phyloP scores from a whole-genome alignment of 2,797 vertebrate species.

The Helicolenus hilgendorfi region DNA sequence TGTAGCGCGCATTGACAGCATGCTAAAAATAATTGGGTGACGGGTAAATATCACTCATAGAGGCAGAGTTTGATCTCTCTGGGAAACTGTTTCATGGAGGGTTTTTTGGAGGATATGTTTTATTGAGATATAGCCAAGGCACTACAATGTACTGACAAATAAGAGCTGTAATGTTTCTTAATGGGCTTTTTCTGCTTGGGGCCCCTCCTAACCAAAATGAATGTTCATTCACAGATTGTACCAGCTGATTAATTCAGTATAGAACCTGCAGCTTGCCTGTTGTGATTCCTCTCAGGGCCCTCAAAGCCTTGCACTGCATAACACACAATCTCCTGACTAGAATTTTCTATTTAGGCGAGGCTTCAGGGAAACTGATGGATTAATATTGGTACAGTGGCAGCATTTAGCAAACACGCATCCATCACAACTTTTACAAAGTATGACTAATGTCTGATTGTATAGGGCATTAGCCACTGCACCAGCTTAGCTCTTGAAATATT shows the following conservation, averaged over 20 bases:
- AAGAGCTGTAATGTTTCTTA: conserved; percentile 62
- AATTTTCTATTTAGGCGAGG: conserved; percentile 63
- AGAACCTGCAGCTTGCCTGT: conserved; percentile 57
- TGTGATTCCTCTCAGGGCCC: conserved; percentile 76
- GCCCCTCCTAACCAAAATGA: conserved; percentile 42
- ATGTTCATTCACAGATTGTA: conserved; percentile 73
- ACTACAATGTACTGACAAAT: conserved; percentile 56
- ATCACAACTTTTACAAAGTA: conserved; percentile 65
- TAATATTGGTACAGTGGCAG: conserved; percentile 69
- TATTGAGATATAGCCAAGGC: conserved; percentile 51
- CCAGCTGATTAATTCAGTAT: conserved; percentile 74
- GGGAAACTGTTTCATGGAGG: conserved; percentile 59
- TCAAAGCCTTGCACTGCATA: conserved; percentile 63
- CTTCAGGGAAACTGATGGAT: conserved; percentile 75
- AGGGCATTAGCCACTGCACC: conserved; percentile 39
- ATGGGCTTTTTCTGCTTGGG: conserved; percentile 55
- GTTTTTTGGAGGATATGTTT: conserved; percentile 59
- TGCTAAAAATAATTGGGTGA: conserved; percentile 86
- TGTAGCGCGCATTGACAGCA: conserved; percentile 60
- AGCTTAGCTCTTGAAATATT: conserved; percentile 16
- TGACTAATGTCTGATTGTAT: conserved; percentile 61
- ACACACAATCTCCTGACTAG: conserved; percentile 60
- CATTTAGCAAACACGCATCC: conserved; percentile 75
- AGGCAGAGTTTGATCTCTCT: conserved; percentile 71
- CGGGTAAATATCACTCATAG: conserved; percentile 83